Conservation (phyloP, 2,113 vertebrate genomes). For the Artemisiospiza belli region DNA sequence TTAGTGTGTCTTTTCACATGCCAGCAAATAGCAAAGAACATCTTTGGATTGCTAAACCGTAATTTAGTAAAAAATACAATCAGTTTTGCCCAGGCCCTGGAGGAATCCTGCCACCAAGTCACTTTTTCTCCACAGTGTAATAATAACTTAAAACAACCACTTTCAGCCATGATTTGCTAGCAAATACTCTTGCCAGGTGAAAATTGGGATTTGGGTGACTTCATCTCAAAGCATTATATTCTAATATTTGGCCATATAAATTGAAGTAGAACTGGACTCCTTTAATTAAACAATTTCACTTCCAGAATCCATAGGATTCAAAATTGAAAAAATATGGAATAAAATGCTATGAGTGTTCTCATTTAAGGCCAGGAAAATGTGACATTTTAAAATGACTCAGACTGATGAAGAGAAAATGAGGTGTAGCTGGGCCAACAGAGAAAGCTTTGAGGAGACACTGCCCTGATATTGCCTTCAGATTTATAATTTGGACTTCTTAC, state of each 20-base stretch:
- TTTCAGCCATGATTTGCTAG: background rate
- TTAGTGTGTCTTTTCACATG: slow-evolving; percentile 11
- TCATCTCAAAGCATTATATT: background rate
- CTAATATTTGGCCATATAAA: background rate
- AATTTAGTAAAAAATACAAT: slow-evolving; percentile 15
- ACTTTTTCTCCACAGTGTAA: background rate
- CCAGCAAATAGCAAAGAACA: background rate
- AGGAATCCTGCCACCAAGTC: background rate
- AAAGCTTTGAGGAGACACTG: background rate
- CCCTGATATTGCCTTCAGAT: background rate
- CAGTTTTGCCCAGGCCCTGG: background rate
- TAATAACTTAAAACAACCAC: background rate
- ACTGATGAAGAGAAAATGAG: background rate
- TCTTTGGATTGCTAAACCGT: slow-evolving; percentile 37
- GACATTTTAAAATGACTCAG: background rate
- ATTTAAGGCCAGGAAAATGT: background rate
- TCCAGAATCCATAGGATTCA: background rate
- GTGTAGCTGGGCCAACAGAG: accelerated
- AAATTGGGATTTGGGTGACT: background rate
- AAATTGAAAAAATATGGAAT: background rate
- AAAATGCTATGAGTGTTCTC: background rate
- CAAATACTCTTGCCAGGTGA: background rate
- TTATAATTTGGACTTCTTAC: background rate
- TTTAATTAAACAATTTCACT: background rate
- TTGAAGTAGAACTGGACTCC: background rate